A percentile compares a stretch with the other conserved stretches of the same genome.
These are phyloP conservation scores for Temnothorax ravouxi DNA, from an alignment of 2,888 invertebrate genomes.

Conservation along the genomic window DNA sequence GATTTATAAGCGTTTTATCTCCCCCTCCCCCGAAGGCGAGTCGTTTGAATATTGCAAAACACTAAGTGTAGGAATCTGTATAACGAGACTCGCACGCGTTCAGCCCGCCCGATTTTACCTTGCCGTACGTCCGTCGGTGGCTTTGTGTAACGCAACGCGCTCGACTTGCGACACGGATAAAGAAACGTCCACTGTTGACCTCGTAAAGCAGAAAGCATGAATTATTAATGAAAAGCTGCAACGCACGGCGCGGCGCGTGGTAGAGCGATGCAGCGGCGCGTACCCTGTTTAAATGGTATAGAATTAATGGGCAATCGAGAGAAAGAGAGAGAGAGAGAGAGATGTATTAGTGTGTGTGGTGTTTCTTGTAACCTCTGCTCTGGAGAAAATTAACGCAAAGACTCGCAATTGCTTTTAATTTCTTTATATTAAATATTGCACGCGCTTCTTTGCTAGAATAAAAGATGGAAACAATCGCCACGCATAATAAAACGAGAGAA, in stretches of 20 bases:
- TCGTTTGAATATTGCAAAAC: slow-evolving; percentile 36
- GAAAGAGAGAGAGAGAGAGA: slow-evolving; percentile 5
- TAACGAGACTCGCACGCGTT: slow-evolving; percentile 56
- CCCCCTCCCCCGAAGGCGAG: no score
- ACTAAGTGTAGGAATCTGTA: slow-evolving; percentile 23
- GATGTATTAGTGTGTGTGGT: neutral
- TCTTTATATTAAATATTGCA: slow-evolving; percentile 50
- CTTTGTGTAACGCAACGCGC: slow-evolving; percentile 39
- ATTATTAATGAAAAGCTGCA: slow-evolving; percentile 69
- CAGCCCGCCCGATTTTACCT: slow-evolving; percentile 40
- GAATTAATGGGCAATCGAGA: slow-evolving; percentile 64
- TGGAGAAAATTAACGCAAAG: slow-evolving; percentile 43
- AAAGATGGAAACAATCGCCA: neutral
- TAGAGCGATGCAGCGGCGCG: slow-evolving; percentile 31
- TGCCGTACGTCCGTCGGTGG: slow-evolving; percentile 23
- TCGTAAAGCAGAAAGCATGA: slow-evolving; percentile 61
- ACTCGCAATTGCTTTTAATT: slow-evolving; percentile 61
- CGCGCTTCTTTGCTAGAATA: neutral
- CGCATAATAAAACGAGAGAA: neutral
- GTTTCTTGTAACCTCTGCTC: slow-evolving; percentile 33
- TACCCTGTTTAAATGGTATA: slow-evolving; percentile 65
- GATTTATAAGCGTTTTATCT: slow-evolving; percentile 20
- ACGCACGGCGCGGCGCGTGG: slow-evolving; percentile 25
- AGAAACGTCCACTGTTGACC: slow-evolving; percentile 67
- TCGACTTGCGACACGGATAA: slow-evolving; percentile 54